phyloP scores from a whole-genome alignment of 2,888 invertebrate genomes.

The Phengaris arion region DNA sequence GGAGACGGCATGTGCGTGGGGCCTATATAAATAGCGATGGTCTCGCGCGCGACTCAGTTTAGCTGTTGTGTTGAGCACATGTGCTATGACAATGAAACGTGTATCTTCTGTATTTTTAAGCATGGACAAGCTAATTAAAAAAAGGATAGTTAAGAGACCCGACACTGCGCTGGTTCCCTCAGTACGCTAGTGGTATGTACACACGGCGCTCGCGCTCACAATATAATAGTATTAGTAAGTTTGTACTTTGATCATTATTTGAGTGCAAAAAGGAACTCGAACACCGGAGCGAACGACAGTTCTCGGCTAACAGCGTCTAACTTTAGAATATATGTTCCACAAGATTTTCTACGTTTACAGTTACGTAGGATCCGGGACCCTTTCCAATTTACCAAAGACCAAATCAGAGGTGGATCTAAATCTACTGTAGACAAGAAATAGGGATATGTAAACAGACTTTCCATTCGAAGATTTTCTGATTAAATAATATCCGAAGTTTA shows the following conservation, averaged over 20 bases:
- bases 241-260: slow-evolving; percentile 57
- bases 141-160: slow-evolving; percentile 23
- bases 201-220: slow-evolving; percentile 36
- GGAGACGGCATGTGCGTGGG: no score
- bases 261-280: slow-evolving; percentile 48
- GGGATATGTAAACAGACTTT: background rate
- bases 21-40: no score
- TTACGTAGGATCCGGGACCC: slow-evolving; percentile 10
- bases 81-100: no score
- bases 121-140: slow-evolving; percentile 29
- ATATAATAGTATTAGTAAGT: slow-evolving; percentile 45
- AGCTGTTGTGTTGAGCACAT: no score
- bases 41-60: no score
- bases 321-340: slow-evolving; percentile 30
- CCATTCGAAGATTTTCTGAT: background rate
- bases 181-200: slow-evolving; percentile 33
- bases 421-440: background rate
- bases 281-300: slow-evolving; percentile 41
- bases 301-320: slow-evolving; percentile 30
- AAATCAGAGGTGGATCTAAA: background rate
- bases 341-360: slow-evolving; percentile 22
- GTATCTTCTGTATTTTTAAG: no score
- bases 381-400: slow-evolving; percentile 22
- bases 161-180: slow-evolving; percentile 18
- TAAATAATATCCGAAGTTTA: background rate